A percentile compares a stretch with the other conserved stretches of the same genome.
These are phyloP conservation scores for Nematolebias whitei DNA, from an alignment of 2,113 vertebrate genomes.

Conservation along the genomic window DNA sequence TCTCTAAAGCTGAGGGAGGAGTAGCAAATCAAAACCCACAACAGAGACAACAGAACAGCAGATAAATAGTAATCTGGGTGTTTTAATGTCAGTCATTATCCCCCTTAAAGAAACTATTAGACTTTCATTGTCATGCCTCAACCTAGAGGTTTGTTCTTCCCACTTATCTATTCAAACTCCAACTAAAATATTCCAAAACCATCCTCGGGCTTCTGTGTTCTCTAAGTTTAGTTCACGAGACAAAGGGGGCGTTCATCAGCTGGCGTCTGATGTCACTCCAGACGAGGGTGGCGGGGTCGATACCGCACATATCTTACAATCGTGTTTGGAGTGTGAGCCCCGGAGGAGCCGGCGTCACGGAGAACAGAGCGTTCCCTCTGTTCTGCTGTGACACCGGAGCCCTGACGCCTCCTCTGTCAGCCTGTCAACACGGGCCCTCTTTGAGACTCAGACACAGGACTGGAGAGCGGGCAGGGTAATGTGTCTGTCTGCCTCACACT, in stretches of 20 bases:
- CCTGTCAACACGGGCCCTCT: constrained; percentile 66
- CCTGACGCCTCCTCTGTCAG: constrained; percentile 62
- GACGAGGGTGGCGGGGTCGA: constrained; percentile 45
- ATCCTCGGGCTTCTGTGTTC: constrained; percentile 15
- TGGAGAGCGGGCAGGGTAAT: constrained; percentile 50
- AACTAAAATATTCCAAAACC: neutral
- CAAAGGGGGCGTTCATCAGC: constrained; percentile 60
- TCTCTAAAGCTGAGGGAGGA: too few relatives aligned
- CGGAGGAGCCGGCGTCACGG: constrained; percentile 52
- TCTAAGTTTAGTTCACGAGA: constrained; percentile 45
- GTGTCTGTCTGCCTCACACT: constrained; percentile 54
- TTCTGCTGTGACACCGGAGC: constrained; percentile 55
- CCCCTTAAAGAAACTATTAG: neutral
- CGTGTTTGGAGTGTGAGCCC: constrained; percentile 51
- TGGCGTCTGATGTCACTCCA: constrained; percentile 74
- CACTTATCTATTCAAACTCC: constrained; percentile 9
- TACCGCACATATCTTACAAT: constrained; percentile 64
- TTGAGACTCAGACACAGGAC: constrained; percentile 58
- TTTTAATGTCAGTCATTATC: neutral
- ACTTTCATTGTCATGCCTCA: neutral
- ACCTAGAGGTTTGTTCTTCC: constrained; percentile 6
- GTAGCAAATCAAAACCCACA: too few relatives aligned
- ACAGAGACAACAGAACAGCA: too few relatives aligned
- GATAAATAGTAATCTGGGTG: too few relatives aligned
- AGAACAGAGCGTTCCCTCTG: constrained; percentile 67